A percentile compares a stretch with the other conserved stretches of the same genome.
Evolutionary conservation across 1,140 invertebrate species (phyloP).

Genomic region (Idris sp.): DNA sequence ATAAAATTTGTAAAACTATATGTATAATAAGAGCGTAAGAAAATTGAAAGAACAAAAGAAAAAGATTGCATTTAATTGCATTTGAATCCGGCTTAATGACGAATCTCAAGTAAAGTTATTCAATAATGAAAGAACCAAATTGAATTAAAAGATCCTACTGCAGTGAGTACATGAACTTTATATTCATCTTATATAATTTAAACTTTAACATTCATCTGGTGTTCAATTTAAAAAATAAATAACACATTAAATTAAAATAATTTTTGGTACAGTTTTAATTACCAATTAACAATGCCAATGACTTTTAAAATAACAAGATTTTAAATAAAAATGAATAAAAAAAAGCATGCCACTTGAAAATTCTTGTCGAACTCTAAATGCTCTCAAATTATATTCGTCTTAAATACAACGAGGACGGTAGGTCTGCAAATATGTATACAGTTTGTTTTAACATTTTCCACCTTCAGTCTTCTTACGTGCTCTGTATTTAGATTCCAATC

Average conservation of each 20-base stretch:
- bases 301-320: too few species aligned
- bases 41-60: slow-evolving; percentile 24
- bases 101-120: slow-evolving; percentile 6
- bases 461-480: slow-evolving; percentile 55
- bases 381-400: slow-evolving; percentile 20
- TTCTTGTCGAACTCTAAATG: slow-evolving; percentile 9
- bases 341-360: slow-evolving; percentile 6
- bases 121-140: background rate
- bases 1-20: too few species aligned
- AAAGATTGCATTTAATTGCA: slow-evolving; percentile 26
- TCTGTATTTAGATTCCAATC: slow-evolving; percentile 45
- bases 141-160: too few species aligned
- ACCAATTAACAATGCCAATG: too few species aligned
- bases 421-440: slow-evolving; percentile 36
- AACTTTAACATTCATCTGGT: too few species aligned
- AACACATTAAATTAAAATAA: too few species aligned
- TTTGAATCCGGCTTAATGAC: slow-evolving; percentile 1
- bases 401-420: slow-evolving; percentile 39
- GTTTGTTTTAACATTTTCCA: slow-evolving; percentile 31
- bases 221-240: too few species aligned
- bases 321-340: too few species aligned
- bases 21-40: slow-evolving; percentile 43
- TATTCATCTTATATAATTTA: too few species aligned
- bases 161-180: too few species aligned
- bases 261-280: too few species aligned